Conservation (phyloP, 2,797 vertebrate species). For the Lepus townsendii region DNA sequence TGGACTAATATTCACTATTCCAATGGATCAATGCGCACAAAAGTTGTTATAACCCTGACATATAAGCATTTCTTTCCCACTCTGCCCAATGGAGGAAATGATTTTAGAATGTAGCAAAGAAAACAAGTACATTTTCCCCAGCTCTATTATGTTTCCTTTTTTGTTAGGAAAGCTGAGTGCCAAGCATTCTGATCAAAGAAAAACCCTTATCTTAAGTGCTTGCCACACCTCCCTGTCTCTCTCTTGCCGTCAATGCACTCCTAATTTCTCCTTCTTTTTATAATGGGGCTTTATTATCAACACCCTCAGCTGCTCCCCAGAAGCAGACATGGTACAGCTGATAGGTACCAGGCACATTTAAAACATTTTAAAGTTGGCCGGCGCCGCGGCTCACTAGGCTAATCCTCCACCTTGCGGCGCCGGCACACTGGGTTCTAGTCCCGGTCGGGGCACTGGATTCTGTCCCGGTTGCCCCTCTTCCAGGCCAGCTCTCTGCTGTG, state of each 20-base stretch:
- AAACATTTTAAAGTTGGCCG: background rate
- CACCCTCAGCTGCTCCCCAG: background rate
- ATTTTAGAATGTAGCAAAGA: background rate
- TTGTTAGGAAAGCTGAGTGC: background rate
- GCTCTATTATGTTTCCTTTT: background rate
- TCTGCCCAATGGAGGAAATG: background rate
- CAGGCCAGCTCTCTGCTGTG: too few species aligned
- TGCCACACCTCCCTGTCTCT: background rate
- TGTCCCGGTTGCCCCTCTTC: too few species aligned
- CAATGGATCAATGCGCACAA: background rate
- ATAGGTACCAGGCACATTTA: background rate
- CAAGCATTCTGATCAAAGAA: slow-evolving; percentile 14
- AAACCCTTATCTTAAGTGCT: background rate
- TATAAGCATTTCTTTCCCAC: background rate
- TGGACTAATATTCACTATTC: background rate
- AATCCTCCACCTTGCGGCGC: too few species aligned
- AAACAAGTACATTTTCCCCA: background rate
- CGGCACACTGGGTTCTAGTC: too few species aligned
- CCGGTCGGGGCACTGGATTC: too few species aligned
- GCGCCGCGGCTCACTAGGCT: too few species aligned
- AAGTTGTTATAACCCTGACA: background rate
- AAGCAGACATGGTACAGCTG: background rate
- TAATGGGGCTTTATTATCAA: background rate
- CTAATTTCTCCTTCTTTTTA: background rate
- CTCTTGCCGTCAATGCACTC: background rate